These are phyloP conservation scores for Brenthis hecate DNA, from an alignment of 2,888 invertebrate species.

Conservation along the genomic window DNA sequence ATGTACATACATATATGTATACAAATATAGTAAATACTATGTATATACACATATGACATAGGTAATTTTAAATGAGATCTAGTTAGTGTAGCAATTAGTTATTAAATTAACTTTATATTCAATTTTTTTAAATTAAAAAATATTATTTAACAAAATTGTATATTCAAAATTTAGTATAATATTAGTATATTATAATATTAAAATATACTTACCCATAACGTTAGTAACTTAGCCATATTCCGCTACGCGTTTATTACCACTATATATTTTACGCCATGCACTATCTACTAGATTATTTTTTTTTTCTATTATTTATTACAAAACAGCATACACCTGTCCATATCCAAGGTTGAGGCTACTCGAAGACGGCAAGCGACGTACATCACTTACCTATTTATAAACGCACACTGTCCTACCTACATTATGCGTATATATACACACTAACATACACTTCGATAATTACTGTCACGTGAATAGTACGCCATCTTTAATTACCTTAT, in stretches of 20 bases:
- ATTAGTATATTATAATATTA: background rate
- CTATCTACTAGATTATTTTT: conserved; percentile 39
- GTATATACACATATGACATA: too few species aligned
- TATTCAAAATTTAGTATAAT: background rate
- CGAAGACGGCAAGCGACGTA: conserved; percentile 62
- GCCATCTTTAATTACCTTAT: conserved; percentile 45
- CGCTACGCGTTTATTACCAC: conserved; percentile 39
- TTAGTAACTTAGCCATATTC: conserved; percentile 61
- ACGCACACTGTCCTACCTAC: conserved; percentile 63
- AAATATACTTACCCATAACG: conserved; percentile 58
- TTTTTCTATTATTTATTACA: conserved; percentile 41
- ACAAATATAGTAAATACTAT: too few species aligned
- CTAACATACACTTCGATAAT: conserved; percentile 39
- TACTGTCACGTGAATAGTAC: conserved; percentile 45
- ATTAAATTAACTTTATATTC: too few species aligned
- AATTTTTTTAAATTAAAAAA: too few species aligned
- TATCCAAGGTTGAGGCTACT: conserved; percentile 72
- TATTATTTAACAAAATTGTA: background rate
- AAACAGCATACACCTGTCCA: conserved; percentile 57
- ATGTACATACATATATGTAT: too few species aligned
- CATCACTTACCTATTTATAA: conserved; percentile 76
- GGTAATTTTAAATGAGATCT: too few species aligned
- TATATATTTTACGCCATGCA: conserved; percentile 41
- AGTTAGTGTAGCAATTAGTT: too few species aligned
- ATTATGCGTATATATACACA: conserved; percentile 43